Evolutionary conservation across 2,888 invertebrate species (phyloP).

Genomic region (Boloria euphrosyne): DNA sequence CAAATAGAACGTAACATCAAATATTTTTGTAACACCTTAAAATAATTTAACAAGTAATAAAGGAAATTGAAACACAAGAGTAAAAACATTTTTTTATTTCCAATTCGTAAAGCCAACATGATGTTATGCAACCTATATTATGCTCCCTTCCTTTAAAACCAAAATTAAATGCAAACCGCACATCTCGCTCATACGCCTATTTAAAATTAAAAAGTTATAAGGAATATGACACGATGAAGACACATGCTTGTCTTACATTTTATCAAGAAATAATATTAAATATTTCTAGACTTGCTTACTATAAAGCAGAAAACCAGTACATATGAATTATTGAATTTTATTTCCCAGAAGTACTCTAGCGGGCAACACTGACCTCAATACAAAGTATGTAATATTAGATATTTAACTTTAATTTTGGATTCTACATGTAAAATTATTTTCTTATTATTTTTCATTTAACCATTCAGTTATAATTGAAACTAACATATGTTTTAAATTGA

Average conservation of each 20-base stretch:
- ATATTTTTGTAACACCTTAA: background rate
- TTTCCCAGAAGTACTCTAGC: no score
- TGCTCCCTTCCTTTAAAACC: conserved; percentile 57
- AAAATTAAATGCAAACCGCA: conserved; percentile 72
- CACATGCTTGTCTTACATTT: conserved; percentile 45
- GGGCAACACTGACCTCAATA: no score
- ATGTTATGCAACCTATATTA: conserved; percentile 66
- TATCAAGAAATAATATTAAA: conserved; percentile 7
- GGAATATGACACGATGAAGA: conserved; percentile 78
- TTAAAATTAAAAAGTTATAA: conserved; percentile 65
- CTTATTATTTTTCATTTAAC: background rate
- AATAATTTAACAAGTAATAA: background rate
- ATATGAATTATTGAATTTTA: background rate
- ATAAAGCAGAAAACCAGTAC: background rate
- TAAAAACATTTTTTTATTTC: conserved; percentile 63
- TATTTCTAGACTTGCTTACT: background rate
- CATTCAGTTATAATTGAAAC: no score
- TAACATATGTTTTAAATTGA: background rate
- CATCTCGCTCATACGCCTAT: conserved; percentile 62
- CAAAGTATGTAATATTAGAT: no score
- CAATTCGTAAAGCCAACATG: conserved; percentile 77
- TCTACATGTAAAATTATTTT: conserved; percentile 3
- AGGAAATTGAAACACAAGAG: conserved; percentile 43
- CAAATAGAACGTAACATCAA: no score
- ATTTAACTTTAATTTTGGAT: background rate